Evolutionary conservation across 1,140 invertebrate species (phyloP), one percentile per base, ranked within the genome.

Genomic region (Ips nitidus): DNA sequence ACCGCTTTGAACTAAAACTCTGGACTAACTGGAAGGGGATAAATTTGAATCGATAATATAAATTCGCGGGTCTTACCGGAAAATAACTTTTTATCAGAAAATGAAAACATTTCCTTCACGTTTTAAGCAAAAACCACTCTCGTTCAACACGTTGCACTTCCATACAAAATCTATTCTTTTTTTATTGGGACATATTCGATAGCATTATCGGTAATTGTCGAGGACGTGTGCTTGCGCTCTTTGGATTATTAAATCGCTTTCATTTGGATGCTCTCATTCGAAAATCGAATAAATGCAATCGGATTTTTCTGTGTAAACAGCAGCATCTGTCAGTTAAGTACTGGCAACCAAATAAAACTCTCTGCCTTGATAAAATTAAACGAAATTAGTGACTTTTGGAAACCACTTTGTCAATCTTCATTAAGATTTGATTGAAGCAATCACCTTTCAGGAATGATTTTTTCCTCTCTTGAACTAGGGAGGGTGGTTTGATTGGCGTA

Each of bases 181-280:
- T 50, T 22, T 22, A 50, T 50, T 50, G 22, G 6, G 45, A 1
- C 45, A 37, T 56, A 56, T 56, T 56, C 8, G 38, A 56, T 22
- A 39, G 53, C 38, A 56, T 56, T 56, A 56, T 56, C 53, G 53
- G 53, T 56, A 56, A 56, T 56, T 56, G 53, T 56, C 53, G 38
- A 6, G 38, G 53, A 39, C 53, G 53, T 56, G 53, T 56, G n/a
- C 53, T 5, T 22, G 53, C 38, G 38, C 53, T 39, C 1, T 47
- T 56, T 37, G 36, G 7, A 39, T 56, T 56, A 56, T 56, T 56
- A 56, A 56, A 56, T 56, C 53, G 53, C 7, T 56, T 56, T 56
- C 38, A 56, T 37, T 6, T 6, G 6, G 6, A 39, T 22, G n/a
- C 45, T 47, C 45, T 5, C 45, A 47, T 47, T 47, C 53, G 38